Evolutionary conservation across 2,888 invertebrate genomes (phyloP).

Genomic region (Hybos culiciformis): DNA sequence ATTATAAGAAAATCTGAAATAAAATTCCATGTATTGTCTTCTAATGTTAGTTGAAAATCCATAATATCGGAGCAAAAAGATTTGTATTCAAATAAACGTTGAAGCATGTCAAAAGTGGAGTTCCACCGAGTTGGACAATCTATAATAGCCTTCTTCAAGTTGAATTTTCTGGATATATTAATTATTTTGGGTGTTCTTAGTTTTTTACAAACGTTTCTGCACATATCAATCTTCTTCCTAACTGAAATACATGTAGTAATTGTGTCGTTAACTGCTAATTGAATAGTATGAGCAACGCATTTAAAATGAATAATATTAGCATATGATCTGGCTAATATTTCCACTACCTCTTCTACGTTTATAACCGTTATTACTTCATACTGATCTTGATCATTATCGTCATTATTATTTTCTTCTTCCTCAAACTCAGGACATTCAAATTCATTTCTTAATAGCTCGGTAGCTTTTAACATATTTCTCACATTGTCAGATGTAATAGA

Average conservation of each 20-base stretch:
- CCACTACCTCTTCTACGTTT: not conserved
- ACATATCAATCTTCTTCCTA: not conserved
- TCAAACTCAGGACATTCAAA: not conserved
- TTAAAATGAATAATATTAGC: not conserved
- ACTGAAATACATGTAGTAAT: conserved; percentile 2
- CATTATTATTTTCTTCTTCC: not conserved
- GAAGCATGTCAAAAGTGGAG: not conserved
- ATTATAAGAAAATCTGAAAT: not conserved
- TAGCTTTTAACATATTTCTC: not conserved
- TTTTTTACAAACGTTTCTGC: not conserved
- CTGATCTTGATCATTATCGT: no score
- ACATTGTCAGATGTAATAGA: not conserved
- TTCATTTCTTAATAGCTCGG: not conserved
- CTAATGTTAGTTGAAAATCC: not conserved
- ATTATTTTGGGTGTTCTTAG: conserved; percentile 1
- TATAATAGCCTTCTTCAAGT: not conserved
- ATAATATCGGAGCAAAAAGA: not conserved
- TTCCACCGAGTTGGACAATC: conserved; percentile 1
- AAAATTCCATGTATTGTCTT: not conserved
- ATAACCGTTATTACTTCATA: not conserved
- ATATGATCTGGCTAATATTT: not conserved
- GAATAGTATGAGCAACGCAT: not conserved
- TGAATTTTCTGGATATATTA: conserved; percentile 1
- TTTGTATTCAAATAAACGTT: not conserved
- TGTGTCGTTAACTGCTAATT: not conserved